These are phyloP conservation scores for Camponotus floridanus DNA, from an alignment of 1,140 invertebrate genomes.

Conservation along the genomic window DNA sequence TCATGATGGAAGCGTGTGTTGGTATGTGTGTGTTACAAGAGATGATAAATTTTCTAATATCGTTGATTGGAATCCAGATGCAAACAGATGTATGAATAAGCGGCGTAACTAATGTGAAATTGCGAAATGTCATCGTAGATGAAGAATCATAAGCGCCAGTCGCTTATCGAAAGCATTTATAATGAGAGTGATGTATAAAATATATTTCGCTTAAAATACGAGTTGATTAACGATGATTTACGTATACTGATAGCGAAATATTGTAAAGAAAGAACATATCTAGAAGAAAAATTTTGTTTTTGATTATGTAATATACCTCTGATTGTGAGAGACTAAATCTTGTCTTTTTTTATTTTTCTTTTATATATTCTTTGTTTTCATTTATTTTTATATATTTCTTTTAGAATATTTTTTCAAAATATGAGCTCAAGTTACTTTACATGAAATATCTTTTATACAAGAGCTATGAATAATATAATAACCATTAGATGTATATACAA, in stretches of 20 bases:
- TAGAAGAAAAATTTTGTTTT: background rate
- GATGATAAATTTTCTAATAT: background rate
- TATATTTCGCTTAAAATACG: background rate
- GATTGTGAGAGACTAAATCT: background rate
- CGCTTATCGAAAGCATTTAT: background rate
- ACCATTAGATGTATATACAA: background rate
- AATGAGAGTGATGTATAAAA: background rate
- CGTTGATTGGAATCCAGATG: background rate
- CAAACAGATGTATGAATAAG: constrained; percentile 15
- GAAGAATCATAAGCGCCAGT: background rate
- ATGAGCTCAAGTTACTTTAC: background rate
- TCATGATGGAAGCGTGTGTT: background rate
- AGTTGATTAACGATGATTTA: background rate
- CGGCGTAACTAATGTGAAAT: background rate
- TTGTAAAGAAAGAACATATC: background rate
- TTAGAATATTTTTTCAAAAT: background rate
- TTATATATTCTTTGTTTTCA: too few species aligned
- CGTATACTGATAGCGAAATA: background rate
- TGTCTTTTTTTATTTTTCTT: background rate
- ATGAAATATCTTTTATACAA: background rate
- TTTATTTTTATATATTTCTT: too few species aligned
- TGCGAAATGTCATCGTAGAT: background rate
- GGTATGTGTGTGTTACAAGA: background rate
- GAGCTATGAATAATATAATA: background rate
- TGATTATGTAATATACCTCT: background rate